Conservation (phyloP, 2,888 invertebrate species). For the Clusia tigrina region DNA sequence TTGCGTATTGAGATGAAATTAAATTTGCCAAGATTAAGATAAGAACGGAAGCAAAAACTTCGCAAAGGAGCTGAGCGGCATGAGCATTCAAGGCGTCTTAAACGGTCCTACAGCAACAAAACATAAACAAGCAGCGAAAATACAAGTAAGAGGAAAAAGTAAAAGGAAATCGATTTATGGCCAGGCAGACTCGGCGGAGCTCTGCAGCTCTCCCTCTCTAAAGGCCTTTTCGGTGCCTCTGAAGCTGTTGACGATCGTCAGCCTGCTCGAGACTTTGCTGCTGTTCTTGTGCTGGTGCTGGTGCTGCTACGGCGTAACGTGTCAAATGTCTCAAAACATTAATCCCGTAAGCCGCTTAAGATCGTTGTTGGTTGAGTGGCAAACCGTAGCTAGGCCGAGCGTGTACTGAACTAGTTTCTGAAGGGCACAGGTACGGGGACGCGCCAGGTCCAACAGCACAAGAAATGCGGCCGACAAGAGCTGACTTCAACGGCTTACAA, state of each 20-base stretch:
- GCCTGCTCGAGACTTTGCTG: slow-evolving; percentile 1
- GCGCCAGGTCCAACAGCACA: background rate
- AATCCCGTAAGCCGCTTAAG: slow-evolving; percentile 62
- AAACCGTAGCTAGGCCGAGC: background rate
- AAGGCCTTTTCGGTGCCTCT: background rate
- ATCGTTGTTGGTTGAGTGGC: slow-evolving; percentile 21
- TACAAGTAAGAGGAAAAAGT: background rate
- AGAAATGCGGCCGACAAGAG: background rate
- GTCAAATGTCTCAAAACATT: slow-evolving; percentile 60
- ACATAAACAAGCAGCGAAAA: background rate
- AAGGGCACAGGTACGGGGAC: background rate
- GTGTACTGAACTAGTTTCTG: background rate
- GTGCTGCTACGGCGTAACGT: slow-evolving; percentile 51
- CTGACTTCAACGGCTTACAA: slow-evolving; percentile 4
- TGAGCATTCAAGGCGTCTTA: background rate
- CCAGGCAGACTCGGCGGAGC: background rate
- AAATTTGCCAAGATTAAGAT: slow-evolving; percentile 57
- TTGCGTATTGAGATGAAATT: slow-evolving; percentile 58
- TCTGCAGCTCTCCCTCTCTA: too few relatives aligned
- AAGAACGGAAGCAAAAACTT: slow-evolving; percentile 44
- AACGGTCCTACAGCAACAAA: slow-evolving; percentile 1
- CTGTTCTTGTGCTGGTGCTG: slow-evolving; percentile 24
- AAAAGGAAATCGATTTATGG: background rate
- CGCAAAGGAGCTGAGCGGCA: background rate
- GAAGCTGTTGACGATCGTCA: background rate